These are phyloP conservation scores for Tetraneura akinire DNA, from an alignment of 1,140 invertebrate genomes.

Conservation along the genomic window DNA sequence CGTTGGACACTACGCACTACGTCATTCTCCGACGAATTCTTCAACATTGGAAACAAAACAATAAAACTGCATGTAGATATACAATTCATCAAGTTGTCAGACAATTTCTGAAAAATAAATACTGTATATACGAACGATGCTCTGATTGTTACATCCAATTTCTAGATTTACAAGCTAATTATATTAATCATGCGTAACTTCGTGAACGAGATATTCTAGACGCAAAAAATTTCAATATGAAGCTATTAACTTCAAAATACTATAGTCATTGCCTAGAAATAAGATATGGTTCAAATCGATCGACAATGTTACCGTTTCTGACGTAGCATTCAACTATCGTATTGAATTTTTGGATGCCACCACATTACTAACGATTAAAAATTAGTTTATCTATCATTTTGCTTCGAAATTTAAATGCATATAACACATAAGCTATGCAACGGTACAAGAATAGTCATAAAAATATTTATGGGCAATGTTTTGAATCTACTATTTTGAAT, in stretches of 20 bases:
- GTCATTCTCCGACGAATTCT: too few species aligned
- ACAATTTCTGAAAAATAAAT: too few species aligned
- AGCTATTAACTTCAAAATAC: not conserved
- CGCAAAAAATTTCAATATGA: not conserved
- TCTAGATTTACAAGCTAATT: too few species aligned
- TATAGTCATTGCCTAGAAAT: not conserved
- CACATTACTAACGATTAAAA: not conserved
- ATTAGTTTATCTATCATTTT: not conserved
- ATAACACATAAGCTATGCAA: not conserved
- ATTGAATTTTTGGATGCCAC: constrained; percentile 41
- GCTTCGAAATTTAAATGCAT: not conserved
- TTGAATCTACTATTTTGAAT: not conserved
- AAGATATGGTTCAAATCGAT: constrained; percentile 18
- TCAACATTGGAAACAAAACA: too few species aligned
- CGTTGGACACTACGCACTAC: too few species aligned
- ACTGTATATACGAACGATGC: too few species aligned
- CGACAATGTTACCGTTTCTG: not conserved
- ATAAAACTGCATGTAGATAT: too few species aligned
- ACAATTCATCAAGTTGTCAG: too few species aligned
- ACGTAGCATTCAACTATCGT: not conserved
- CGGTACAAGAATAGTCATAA: not conserved
- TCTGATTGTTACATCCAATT: too few species aligned
- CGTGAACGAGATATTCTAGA: too few species aligned
- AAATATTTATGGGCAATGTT: not conserved
- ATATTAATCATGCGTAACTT: too few species aligned